Percentiles rank a stretch among this genome's conserved stretches.
Conservation (phyloP, 2,888 invertebrate genomes). For the Mimachlamys varia region DNA sequence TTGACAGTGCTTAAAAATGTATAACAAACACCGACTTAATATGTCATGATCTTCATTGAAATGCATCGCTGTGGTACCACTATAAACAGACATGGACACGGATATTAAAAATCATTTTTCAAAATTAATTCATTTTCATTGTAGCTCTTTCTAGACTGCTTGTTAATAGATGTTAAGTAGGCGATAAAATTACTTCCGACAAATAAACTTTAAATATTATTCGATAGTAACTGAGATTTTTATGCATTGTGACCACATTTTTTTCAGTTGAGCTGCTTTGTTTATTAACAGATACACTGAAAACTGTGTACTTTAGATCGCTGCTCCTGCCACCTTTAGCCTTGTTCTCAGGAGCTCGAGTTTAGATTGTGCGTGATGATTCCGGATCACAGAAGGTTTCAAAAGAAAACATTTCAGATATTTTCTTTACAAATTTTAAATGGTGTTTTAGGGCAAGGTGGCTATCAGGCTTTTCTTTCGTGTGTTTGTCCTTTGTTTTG, state of each 20-base stretch:
- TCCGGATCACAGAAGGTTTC: background rate
- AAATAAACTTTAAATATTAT: background rate
- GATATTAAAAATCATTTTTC: background rate
- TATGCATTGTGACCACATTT: background rate
- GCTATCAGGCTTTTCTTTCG: background rate
- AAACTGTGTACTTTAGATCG: background rate
- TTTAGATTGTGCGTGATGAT: conserved; percentile 25
- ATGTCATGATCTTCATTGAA: background rate
- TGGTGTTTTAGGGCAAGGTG: background rate
- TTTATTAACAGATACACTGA: background rate
- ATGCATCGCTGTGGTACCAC: background rate
- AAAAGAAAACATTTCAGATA: conserved; percentile 19
- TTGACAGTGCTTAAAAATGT: no score
- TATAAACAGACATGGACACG: background rate
- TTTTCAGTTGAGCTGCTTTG: background rate
- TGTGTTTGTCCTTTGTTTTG: background rate
- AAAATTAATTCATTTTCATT: background rate
- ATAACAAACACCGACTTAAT: background rate
- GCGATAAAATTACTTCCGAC: background rate
- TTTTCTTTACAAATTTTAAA: background rate
- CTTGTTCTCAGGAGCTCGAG: conserved; percentile 8
- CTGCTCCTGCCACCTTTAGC: background rate
- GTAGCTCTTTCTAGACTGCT: background rate
- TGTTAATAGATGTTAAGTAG: background rate
- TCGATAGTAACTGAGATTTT: background rate